Conservation (phyloP, 64 coral and sea anemone genomes). For the Montipora capricornis region DNA sequence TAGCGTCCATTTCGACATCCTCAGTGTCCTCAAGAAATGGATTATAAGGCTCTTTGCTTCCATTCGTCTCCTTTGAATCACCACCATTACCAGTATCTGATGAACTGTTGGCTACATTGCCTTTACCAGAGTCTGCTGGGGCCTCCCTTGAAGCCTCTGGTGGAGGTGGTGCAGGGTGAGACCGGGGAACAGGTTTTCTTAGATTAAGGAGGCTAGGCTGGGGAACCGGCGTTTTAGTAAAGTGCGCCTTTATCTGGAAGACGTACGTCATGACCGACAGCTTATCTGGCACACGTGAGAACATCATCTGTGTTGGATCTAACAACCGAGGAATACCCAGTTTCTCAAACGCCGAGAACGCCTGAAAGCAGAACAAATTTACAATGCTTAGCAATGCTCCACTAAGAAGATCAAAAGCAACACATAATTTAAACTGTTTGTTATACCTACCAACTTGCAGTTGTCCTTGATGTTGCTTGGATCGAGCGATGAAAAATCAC, state of each 20-base stretch:
- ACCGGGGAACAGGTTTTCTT: background rate
- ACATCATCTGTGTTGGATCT: constrained; percentile 83
- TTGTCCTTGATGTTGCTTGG: constrained; percentile 86
- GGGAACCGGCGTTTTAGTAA: constrained; percentile 8
- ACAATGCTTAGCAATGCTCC: no score
- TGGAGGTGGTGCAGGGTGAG: constrained; percentile 6
- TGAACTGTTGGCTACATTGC: background rate
- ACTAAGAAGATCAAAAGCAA: no score
- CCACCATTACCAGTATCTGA: background rate
- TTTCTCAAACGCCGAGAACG: constrained; percentile 91
- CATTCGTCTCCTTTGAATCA: background rate
- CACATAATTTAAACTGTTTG: no score
- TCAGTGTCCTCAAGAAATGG: constrained; percentile 61
- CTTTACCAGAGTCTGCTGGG: background rate
- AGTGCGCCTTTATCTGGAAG: constrained; percentile 90
- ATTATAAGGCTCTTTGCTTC: constrained; percentile 34
- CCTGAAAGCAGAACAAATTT: constrained; percentile 41
- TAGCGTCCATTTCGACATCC: background rate
- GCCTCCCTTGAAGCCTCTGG: background rate
- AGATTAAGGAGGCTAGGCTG: constrained; percentile 2
- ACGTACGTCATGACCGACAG: constrained; percentile 96
- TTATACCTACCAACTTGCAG: constrained; percentile 85
- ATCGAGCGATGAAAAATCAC: constrained; percentile 89
- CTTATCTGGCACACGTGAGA: constrained; percentile 91
- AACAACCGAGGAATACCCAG: constrained; percentile 88